phyloP scores from a whole-genome alignment of 1,140 invertebrate species.

The Nylanderia fulva region DNA sequence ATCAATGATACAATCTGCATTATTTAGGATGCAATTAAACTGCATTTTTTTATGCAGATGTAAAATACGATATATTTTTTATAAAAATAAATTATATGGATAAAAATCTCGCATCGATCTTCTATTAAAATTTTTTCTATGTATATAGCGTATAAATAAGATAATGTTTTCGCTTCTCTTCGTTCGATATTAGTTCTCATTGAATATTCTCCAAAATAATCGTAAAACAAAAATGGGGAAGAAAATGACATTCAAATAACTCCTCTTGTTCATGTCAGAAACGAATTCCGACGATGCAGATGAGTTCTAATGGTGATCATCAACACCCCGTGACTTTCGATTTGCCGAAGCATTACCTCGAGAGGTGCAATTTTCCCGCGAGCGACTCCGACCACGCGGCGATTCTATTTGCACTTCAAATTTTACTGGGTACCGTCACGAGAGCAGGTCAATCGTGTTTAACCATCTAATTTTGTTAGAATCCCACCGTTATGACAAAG shows the following conservation, averaged over 20 bases:
- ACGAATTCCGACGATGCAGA: slow-evolving; percentile 74
- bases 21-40: no score
- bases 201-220: slow-evolving; percentile 14
- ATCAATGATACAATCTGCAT: no score
- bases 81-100: slow-evolving; percentile 16
- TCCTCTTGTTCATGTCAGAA: slow-evolving; percentile 74
- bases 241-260: slow-evolving; percentile 35
- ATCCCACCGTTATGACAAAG: slow-evolving; percentile 46
- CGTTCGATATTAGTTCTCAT: slow-evolving; percentile 5
- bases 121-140: neutral
- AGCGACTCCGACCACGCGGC: slow-evolving; percentile 73
- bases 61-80: neutral
- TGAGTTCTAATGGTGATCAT: slow-evolving; percentile 74
- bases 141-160: neutral
- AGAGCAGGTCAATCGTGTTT: slow-evolving; percentile 30
- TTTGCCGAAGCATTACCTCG: slow-evolving; percentile 55
- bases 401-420: slow-evolving; percentile 81
- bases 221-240: slow-evolving; percentile 14
- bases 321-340: slow-evolving; percentile 69
- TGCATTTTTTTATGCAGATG: neutral
- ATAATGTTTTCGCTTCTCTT: neutral
- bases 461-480: slow-evolving; percentile 34
- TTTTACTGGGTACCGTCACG: slow-evolving; percentile 83
- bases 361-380: slow-evolving; percentile 78
- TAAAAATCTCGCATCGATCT: neutral